A percentile compares a stretch with the other conserved stretches of the same genome.
These are phyloP conservation scores for Serilophus lunatus DNA, from an alignment of 2,113 vertebrate genomes.

Conservation along the genomic window DNA sequence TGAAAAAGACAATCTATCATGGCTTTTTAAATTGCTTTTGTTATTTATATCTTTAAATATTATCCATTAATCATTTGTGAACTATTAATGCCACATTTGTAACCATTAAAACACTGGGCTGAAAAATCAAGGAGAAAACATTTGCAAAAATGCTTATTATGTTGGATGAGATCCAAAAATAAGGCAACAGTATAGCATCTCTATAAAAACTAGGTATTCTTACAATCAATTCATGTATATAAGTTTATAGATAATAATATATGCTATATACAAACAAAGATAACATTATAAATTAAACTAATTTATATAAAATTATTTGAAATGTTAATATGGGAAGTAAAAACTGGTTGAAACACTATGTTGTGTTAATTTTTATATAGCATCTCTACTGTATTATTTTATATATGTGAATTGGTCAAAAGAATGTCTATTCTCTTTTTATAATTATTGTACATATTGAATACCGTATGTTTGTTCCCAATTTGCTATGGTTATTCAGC, in stretches of 20 bases:
- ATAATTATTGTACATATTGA: too few species aligned
- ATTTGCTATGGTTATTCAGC: too few species aligned
- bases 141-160: neutral
- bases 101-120: conserved; percentile 48
- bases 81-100: conserved; percentile 51
- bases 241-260: neutral
- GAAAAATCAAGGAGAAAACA: neutral
- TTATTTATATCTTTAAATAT: conserved; percentile 56
- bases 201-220: neutral
- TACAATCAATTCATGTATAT: neutral
- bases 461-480: too few species aligned
- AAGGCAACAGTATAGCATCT: neutral
- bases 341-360: too few species aligned
- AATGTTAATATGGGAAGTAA: too few species aligned
- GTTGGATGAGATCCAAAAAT: neutral
- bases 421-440: too few species aligned
- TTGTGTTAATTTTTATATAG: too few species aligned
- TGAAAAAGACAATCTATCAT: conserved; percentile 36
- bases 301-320: too few species aligned
- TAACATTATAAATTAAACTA: too few species aligned
- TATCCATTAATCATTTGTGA: conserved; percentile 64
- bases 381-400: too few species aligned
- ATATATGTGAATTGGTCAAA: too few species aligned
- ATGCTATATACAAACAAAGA: neutral
- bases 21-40: conserved; percentile 51